Conservation (phyloP, 2,797 vertebrate species). For the Cottoperca gobio region DNA sequence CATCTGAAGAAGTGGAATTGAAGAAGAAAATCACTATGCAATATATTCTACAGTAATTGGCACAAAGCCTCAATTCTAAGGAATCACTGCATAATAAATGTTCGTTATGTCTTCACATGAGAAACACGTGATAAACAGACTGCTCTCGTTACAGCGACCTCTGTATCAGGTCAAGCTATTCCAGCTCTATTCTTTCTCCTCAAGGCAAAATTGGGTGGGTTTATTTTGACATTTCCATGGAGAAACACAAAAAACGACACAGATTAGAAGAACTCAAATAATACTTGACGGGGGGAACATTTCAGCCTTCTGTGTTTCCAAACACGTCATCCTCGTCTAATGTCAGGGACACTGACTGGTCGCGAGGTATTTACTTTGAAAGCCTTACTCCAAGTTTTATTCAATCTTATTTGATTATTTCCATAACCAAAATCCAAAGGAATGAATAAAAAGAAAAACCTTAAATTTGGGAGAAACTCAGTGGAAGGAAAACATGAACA, state of each 20-base stretch:
- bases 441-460: neutral
- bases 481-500: neutral
- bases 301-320: slow-evolving; percentile 52
- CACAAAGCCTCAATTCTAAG: neutral
- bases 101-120: neutral
- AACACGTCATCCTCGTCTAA: slow-evolving; percentile 14
- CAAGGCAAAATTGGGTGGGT: slow-evolving; percentile 43
- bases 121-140: neutral
- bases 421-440: slow-evolving; percentile 1
- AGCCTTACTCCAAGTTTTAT: slow-evolving; percentile 2
- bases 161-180: slow-evolving; percentile 32
- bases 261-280: slow-evolving; percentile 52
- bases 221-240: slow-evolving; percentile 58
- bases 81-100: neutral
- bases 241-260: slow-evolving; percentile 43
- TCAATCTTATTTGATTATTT: slow-evolving; percentile 9
- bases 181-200: slow-evolving; percentile 38
- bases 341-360: slow-evolving; percentile 49
- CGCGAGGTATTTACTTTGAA: slow-evolving; percentile 17
- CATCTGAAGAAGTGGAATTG: neutral
- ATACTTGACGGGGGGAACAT: slow-evolving; percentile 18
- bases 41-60: neutral
- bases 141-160: neutral
- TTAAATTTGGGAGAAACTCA: neutral
- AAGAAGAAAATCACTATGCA: neutral